Evolutionary conservation across 2,113 vertebrate species (phyloP).

Genomic region (Paedocypris sp.): DNA sequence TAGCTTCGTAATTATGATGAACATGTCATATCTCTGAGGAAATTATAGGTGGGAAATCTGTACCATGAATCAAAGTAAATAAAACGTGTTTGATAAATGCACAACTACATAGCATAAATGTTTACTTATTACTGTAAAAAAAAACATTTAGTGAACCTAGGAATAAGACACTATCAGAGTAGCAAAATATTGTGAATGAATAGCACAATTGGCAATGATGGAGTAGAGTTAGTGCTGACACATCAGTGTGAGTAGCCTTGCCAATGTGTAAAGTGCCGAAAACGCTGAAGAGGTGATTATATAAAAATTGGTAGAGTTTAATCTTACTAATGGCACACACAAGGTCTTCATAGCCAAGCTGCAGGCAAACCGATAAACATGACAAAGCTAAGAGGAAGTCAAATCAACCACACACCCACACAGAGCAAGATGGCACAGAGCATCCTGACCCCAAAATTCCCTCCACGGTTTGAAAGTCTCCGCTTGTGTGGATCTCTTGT

Average conservation of each 20-base stretch:
- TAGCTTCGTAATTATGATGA: no score
- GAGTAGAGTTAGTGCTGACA: no score
- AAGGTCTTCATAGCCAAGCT: conserved; percentile 12
- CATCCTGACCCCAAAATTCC: neutral
- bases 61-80: no score
- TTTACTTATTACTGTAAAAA: no score
- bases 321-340: conserved; percentile 12
- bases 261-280: neutral
- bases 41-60: no score
- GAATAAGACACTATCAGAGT: no score
- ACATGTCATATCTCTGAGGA: no score
- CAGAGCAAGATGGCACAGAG: neutral
- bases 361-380: conserved; percentile 7
- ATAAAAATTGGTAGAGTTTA: conserved; percentile 13
- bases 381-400: neutral
- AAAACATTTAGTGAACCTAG: no score
- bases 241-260: neutral
- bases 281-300: neutral
- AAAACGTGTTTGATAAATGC: no score
- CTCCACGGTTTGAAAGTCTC: conserved; percentile 3
- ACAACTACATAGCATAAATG: no score
- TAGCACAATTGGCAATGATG: no score
- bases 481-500: neutral
- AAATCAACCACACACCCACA: conserved; percentile 1
- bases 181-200: no score